These are phyloP conservation scores for Phyto melanocephala DNA, from an alignment of 2,888 invertebrate species.

Conservation along the genomic window DNA sequence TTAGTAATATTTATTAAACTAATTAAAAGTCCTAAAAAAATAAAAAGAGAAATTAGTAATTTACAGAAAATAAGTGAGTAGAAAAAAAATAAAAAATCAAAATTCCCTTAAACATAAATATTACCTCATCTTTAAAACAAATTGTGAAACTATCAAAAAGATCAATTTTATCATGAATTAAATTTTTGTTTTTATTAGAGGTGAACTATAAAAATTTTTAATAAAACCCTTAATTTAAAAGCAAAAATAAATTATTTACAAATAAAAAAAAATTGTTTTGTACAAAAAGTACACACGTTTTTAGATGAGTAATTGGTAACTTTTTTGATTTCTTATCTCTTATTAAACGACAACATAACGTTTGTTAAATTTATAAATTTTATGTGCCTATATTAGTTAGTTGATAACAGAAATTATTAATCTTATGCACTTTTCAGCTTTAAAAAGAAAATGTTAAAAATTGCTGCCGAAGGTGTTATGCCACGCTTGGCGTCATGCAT, in stretches of 20 bases:
- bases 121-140: constrained; percentile 20
- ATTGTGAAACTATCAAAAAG: background rate
- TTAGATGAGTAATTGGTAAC: background rate
- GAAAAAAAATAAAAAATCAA: background rate
- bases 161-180: background rate
- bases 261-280: background rate
- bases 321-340: constrained; percentile 33
- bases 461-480: constrained; percentile 72
- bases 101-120: background rate
- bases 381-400: background rate
- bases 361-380: background rate
- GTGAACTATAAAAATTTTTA: too few species aligned
- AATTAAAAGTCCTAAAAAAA: background rate
- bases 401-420: constrained; percentile 31
- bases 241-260: constrained; percentile 10
- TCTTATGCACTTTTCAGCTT: background rate
- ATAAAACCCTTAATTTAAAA: too few species aligned
- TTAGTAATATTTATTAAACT: background rate
- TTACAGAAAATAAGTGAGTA: background rate
- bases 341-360: background rate
- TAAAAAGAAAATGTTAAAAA: constrained; percentile 71
- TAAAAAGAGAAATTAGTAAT: background rate
- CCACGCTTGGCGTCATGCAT: constrained; percentile 70
- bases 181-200: background rate
- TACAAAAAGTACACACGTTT: background rate